Conservation (phyloP, 2,888 invertebrate genomes). For the Xylophagus ater region DNA sequence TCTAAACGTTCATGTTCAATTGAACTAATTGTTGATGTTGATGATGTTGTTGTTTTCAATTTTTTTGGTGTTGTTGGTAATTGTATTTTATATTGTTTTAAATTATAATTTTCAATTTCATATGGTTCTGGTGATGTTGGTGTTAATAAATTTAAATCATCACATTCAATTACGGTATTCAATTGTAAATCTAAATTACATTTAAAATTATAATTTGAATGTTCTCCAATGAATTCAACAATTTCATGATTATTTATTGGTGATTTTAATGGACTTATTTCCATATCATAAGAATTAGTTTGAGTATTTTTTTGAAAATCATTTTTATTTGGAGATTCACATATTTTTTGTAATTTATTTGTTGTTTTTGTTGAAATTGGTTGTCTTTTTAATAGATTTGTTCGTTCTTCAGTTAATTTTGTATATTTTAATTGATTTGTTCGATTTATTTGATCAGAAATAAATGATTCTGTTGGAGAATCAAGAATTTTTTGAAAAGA, state of each 20-base stretch:
- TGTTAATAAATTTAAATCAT: background rate
- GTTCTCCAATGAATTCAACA: background rate
- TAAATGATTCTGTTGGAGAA: too few relatives aligned
- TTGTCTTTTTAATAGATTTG: too few relatives aligned
- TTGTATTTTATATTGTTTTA: background rate
- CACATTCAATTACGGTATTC: conserved; percentile 4
- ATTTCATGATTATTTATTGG: background rate
- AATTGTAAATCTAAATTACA: conserved; percentile 2
- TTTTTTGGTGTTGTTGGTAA: conserved; percentile 13
- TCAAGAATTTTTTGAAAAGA: too few relatives aligned
- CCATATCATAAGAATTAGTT: conserved; percentile 12
- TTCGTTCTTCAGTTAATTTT: too few relatives aligned
- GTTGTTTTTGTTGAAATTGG: too few relatives aligned
- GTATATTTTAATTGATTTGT: too few relatives aligned
- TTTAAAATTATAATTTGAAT: conserved; percentile 3
- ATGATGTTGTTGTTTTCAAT: background rate
- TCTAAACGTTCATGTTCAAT: conserved; percentile 12
- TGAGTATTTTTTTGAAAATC: too few relatives aligned
- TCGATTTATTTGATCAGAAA: too few relatives aligned
- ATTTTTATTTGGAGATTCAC: too few relatives aligned
- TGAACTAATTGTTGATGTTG: background rate
- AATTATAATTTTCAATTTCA: too few relatives aligned
- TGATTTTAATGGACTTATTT: conserved; percentile 11
- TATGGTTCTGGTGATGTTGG: background rate
- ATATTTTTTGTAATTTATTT: too few relatives aligned